Percentiles rank a stretch among this genome's conserved stretches.
Evolutionary conservation across 2,797 vertebrate species (phyloP).

Genomic region (Enteromius thamalakanensis): DNA sequence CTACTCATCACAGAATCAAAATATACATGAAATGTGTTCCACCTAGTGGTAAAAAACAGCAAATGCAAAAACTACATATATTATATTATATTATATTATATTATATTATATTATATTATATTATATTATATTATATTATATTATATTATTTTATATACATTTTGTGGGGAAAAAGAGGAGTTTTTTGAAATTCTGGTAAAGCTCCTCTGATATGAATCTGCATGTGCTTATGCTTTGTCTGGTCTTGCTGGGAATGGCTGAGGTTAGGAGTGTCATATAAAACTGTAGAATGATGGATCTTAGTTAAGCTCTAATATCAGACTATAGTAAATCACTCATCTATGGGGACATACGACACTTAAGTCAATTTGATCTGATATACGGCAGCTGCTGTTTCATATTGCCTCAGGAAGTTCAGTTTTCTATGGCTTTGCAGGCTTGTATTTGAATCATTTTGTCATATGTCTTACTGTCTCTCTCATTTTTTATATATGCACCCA

Average conservation of each 20-base stretch:
- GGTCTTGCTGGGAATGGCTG: conserved; percentile 12
- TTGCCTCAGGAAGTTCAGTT: conserved; percentile 25
- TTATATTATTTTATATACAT: no score
- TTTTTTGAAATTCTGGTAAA: background rate
- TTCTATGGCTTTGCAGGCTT: background rate
- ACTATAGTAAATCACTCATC: conserved; percentile 38
- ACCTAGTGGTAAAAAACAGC: background rate
- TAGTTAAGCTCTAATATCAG: conserved; percentile 24
- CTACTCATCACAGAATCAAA: background rate
- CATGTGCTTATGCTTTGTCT: conserved; percentile 22
- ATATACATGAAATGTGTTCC: background rate
- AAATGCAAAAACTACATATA: background rate
- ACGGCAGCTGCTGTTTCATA: conserved; percentile 33
- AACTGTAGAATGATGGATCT: conserved; percentile 36
- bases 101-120: background rate
- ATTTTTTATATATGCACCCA: conserved; percentile 3
- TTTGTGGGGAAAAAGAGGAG: no score
- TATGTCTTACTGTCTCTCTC: background rate
- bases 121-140: no score
- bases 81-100: background rate
- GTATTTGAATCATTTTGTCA: conserved; percentile 20
- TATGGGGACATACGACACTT: conserved; percentile 32
- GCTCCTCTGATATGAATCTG: conserved; percentile 12
- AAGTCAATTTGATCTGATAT: conserved; percentile 45
- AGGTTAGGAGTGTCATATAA: conserved; percentile 23